These are phyloP conservation scores for Potamarius usumacintae DNA, from an alignment of 2,113 vertebrate species.

Conservation along the genomic window DNA sequence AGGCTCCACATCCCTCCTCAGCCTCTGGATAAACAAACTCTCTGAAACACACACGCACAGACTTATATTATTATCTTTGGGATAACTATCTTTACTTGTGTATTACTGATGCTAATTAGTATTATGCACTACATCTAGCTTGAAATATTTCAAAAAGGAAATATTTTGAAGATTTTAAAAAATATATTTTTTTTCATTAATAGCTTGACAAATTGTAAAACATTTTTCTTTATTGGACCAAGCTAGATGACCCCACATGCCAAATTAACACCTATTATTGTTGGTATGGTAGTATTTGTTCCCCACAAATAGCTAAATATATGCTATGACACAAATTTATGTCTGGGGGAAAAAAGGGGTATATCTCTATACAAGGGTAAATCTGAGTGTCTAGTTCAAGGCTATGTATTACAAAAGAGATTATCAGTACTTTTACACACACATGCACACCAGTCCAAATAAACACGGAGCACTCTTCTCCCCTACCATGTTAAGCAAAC, in stretches of 20 bases:
- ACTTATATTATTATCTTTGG: neutral
- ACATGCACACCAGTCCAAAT: constrained; percentile 11
- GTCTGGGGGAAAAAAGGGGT: too few species aligned
- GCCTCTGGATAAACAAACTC: constrained; percentile 39
- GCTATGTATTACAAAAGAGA: too few species aligned
- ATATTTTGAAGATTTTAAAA: neutral
- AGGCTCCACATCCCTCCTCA: neutral
- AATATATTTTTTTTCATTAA: neutral
- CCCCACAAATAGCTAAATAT: neutral
- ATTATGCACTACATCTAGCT: neutral
- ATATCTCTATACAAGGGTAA: too few species aligned
- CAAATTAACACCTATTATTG: neutral
- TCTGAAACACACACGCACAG: neutral
- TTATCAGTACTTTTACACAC: neutral
- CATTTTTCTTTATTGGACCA: neutral
- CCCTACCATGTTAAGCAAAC: constrained; percentile 36
- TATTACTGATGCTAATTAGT: neutral
- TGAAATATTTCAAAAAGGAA: neutral
- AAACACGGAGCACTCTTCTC: constrained; percentile 34
- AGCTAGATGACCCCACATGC: neutral
- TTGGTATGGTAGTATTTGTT: neutral
- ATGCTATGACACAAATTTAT: neutral
- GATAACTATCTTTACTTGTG: neutral
- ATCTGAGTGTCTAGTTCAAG: too few species aligned
- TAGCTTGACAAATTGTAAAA: neutral